A percentile compares a stretch with the other conserved stretches of the same genome.
Evolutionary conservation across 2,797 vertebrate species (phyloP).

Genomic region (Semaprochilodus insignis): DNA sequence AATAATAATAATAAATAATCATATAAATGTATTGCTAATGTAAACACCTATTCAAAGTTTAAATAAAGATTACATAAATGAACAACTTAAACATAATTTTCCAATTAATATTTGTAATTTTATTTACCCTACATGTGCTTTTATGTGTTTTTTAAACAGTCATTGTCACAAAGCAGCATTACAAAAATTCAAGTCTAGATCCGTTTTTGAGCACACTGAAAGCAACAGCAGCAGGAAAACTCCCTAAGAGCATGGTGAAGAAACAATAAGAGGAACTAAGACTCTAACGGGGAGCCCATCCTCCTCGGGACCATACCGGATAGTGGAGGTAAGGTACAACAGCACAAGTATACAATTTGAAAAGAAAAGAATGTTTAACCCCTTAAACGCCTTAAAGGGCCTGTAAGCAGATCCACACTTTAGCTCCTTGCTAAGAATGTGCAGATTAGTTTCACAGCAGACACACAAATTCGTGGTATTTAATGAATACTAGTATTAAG

Average conservation of each 20-base stretch:
- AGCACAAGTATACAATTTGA: not conserved
- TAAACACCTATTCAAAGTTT: too few species aligned
- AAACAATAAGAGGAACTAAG: constrained; percentile 18
- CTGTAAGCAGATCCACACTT: not conserved
- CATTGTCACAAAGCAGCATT: too few species aligned
- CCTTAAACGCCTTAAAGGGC: not conserved
- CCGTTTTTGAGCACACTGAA: not conserved
- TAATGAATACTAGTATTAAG: too few species aligned
- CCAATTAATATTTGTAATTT: too few species aligned
- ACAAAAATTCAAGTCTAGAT: not conserved
- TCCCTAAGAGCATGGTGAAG: not conserved
- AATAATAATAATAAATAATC: not conserved
- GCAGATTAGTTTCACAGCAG: not conserved
- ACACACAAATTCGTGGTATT: not conserved
- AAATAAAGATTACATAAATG: too few species aligned
- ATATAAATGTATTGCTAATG: not conserved
- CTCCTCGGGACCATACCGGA: not conserved
- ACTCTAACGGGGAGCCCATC: not conserved
- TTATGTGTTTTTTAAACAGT: too few species aligned
- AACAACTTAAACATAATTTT: too few species aligned
- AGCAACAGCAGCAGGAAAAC: not conserved
- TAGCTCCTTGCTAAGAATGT: not conserved
- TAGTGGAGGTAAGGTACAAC: not conserved
- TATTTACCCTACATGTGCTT: too few species aligned
- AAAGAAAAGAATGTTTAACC: not conserved